Percentiles rank a stretch among this genome's conserved stretches.
Conservation (phyloP, 2,888 invertebrate species). For the Nycteola revayana region DNA sequence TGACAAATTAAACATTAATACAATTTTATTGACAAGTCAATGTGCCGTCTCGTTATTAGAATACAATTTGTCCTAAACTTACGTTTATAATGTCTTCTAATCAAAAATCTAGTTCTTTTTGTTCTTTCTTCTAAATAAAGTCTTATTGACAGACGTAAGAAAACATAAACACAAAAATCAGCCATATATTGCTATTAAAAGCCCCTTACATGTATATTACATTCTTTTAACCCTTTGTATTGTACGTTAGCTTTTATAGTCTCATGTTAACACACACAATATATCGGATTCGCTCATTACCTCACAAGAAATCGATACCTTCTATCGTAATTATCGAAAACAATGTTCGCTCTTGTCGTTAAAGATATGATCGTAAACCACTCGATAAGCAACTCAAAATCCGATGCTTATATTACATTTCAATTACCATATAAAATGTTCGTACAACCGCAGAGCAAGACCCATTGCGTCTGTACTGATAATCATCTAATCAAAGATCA, state of each 20-base stretch:
- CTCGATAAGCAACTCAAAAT: slow-evolving; percentile 67
- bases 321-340: slow-evolving; percentile 59
- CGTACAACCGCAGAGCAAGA: slow-evolving; percentile 56
- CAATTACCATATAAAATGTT: slow-evolving; percentile 80
- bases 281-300: slow-evolving; percentile 58
- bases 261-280: slow-evolving; percentile 22
- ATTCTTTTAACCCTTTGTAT: slow-evolving; percentile 9
- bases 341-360: slow-evolving; percentile 44
- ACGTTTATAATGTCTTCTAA: too few species aligned
- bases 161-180: slow-evolving; percentile 2
- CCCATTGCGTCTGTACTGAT: slow-evolving; percentile 68
- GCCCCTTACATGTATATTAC: neutral
- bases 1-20: too few species aligned
- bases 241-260: slow-evolving; percentile 22
- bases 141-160: too few species aligned
- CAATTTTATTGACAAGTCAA: too few species aligned
- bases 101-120: too few species aligned
- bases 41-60: too few species aligned
- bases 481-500: slow-evolving; percentile 81
- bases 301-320: slow-evolving; percentile 62
- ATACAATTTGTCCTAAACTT: too few species aligned
- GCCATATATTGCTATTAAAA: too few species aligned
- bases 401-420: slow-evolving; percentile 75
- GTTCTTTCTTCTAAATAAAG: too few species aligned
- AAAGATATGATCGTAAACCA: slow-evolving; percentile 49